Base-by-base conservation (phyloP, 2,888 invertebrate species). In the Hyalella azteca region DNA sequence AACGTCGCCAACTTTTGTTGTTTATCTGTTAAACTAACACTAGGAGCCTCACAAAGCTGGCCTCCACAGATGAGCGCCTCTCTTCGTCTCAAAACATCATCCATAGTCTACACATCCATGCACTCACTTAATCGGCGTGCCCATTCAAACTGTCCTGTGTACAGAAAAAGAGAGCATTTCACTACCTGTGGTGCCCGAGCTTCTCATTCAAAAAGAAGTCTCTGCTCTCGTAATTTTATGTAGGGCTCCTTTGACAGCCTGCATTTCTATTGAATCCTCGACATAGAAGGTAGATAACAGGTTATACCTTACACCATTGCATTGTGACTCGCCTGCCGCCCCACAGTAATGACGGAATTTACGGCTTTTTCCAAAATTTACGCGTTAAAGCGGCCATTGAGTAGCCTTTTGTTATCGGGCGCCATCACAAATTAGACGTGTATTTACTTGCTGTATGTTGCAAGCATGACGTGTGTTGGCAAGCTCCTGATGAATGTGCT, bases 1-100 rank as follows among this genome's bases (percentile, higher is more conserved):
- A n/a, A n/a, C n/a, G n/a, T n/a, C n/a, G n/a, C n/a, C n/a, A n/a
- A 39, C 39, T 39, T 36, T 36, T 15, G 29, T 66, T 66, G 66
- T 66, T 66, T 66, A 66, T 66, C 66, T 66, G 19, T 36, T 66
- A 29, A 66, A 66, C 66, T 66, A 66, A 66, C 66, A 66, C 32
- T n/a, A 66, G 36, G 19, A 36, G 39, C 36, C 66, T 66, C 66
- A 29, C 36, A 66, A 66, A 66, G 26, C 29, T 66, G 66, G 13
- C 66, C 36, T 66, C 19, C 39, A 19, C 66, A 36, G 66, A 66
- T 66, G 36, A 66, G 36, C 36, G 36, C 7, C 19, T 36, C 66
- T 66, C 36, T 29, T 66, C n/a, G 19, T 29, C 19, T 19, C 66
- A 66, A n/a, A 19, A 19, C 66, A 66, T 36, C 32, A n/a, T n/a